Conservation (phyloP, 1,140 invertebrate genomes). For the Latrodectus geometricus region DNA sequence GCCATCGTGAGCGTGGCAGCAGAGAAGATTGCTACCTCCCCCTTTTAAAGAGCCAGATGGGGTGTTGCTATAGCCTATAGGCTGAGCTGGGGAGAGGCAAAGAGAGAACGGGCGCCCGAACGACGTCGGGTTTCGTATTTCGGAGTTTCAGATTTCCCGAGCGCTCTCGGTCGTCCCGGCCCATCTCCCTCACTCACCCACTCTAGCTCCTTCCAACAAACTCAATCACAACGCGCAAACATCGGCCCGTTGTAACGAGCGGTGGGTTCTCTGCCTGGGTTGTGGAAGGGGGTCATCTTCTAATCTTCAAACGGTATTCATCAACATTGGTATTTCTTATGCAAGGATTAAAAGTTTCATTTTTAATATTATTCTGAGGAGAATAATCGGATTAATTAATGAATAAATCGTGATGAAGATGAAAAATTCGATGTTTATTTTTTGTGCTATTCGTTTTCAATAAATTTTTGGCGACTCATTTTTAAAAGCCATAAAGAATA, state of each 20-base stretch:
- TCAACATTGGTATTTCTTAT: no score
- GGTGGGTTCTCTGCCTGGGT: background rate
- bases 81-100: background rate
- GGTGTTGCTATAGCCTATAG: background rate
- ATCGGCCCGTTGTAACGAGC: slow-evolving; percentile 49
- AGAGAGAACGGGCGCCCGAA: slow-evolving; percentile 34
- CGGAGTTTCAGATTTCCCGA: slow-evolving; percentile 49
- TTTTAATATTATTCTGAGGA: no score
- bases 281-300: slow-evolving; percentile 12
- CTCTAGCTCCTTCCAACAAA: slow-evolving; percentile 55
- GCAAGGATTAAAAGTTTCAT: no score
- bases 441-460: no score
- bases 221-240: slow-evolving; percentile 61
- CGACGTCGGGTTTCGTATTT: slow-evolving; percentile 55
- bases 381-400: no score
- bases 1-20: background rate
- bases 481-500: no score
- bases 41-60: slow-evolving; percentile 40
- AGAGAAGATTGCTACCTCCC: slow-evolving; percentile 26
- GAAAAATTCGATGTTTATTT: no score
- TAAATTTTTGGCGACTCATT: no score
- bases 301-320: background rate
- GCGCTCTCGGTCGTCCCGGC: slow-evolving; percentile 27
- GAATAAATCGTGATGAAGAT: no score
- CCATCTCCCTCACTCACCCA: slow-evolving; percentile 38